Base-by-base conservation (phyloP, 2,113 vertebrate genomes). In the Anarhynchus alexandrinus region DNA sequence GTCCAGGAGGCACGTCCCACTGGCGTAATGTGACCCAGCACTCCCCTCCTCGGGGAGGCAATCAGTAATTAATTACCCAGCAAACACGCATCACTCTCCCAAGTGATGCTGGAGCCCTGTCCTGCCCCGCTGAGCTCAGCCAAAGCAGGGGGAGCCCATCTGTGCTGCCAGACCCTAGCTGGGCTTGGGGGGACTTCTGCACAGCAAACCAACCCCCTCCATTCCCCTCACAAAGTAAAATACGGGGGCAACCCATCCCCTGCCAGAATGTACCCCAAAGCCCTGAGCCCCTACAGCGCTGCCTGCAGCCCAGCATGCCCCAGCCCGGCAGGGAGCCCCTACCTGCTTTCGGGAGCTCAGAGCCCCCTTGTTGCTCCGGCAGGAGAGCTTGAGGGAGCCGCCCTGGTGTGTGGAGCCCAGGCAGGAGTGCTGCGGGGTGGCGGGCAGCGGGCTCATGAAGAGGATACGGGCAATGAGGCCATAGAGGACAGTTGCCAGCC, bases 271-370 rank as follows among this genome's bases (percentile, higher is more conserved):
- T 9, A 49, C 34, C 72, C 29, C 29, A 23, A 49, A 74, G 67
- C 71, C 65, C 80, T 2, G 55, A 57, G 70, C 15, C 70, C 58
- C 45, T 1, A 6, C 34, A 40, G 91, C 4, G 7, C 57, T 23
- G 59, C 70, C 81, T 27, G 54, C 86, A 73, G 55, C 54, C 66
- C 74, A 10, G 67, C 3, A 0, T 7, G 43, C n/a, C 84, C 85
- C 79, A 13, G 45, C 54, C 10, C 27, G 0, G 19, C 1, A 0
- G 23, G 42, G 43, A 94, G 34, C 20, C 52, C 96, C 71, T 98
- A 99, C 99, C 98, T 99, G 98, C 93, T 98, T 99, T 67, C 98
- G 96, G 67, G 98, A 98, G 72, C 95, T 93, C 69, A 98, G 90
- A 5, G 98, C 90, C 1, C 98, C 97, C 71, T 97, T 98, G 95